Conservation (phyloP, 1,140 invertebrate species). For the Caerostris darwini region DNA sequence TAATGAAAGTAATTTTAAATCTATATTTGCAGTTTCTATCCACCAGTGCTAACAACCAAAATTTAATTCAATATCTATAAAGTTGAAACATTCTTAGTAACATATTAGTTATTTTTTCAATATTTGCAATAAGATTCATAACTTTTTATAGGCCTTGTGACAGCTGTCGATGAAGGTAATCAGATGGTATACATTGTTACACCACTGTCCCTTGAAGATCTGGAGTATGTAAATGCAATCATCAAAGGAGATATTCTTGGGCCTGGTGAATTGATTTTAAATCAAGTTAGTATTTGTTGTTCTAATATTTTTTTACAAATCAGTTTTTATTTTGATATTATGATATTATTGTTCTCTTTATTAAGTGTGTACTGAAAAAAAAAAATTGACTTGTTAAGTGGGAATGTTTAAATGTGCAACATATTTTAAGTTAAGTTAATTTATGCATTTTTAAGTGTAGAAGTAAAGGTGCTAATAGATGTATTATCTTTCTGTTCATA, state of each 20-base stretch:
- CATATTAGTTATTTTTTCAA: background rate
- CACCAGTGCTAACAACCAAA: too few species aligned
- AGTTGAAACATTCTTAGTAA: too few species aligned
- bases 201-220: conserved; percentile 21
- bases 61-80: background rate
- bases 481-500: too few species aligned
- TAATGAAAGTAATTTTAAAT: too few species aligned
- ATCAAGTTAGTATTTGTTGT: conserved; percentile 37
- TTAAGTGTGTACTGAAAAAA: background rate
- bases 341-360: background rate
- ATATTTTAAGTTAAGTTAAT: too few species aligned
- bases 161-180: conserved; percentile 33
- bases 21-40: too few species aligned
- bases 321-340: background rate
- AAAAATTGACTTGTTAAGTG: too few species aligned
- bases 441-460: too few species aligned
- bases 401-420: too few species aligned
- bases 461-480: too few species aligned
- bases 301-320: background rate
- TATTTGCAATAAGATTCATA: background rate
- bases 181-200: conserved; percentile 48
- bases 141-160: conserved; percentile 55
- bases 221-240: conserved; percentile 59
- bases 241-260: conserved; percentile 49
- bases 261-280: background rate